Evolutionary conservation across 2,888 invertebrate genomes (phyloP), one percentile per base, ranked within the genome.

Genomic region (Macrophya alboannulata): DNA sequence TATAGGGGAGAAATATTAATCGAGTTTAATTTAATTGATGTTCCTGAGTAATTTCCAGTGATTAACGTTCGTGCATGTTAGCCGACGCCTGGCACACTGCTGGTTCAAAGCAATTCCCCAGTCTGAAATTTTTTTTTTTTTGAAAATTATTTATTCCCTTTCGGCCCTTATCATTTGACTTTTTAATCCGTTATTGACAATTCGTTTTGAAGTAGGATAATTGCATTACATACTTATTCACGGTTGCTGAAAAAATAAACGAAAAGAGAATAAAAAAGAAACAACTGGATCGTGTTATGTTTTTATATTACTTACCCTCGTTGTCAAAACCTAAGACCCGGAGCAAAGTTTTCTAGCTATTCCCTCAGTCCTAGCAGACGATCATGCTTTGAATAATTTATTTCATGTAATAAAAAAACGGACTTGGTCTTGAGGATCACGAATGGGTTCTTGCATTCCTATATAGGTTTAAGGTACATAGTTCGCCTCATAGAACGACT

Each of bases 351-450:
- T 31, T 15, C 25, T 55, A 77, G 77, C 51, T 51, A 51, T 55
- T 77, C 31, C 48, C 15, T 77, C 37, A 51, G 31, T 77, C 55
- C 37, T 37, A 31, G 31, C 77, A 51, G 17, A n/a, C 55, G 51
- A 77, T 77, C 51, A 74, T 21, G 74, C 21, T 74, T 74, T 77
- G 77, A 77, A 77, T 77, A 77, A 77, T 51, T 31, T 77, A 77
- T 48, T 21, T 55, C 10, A 74, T 77, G 37, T n/a, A 77, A 77
- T 77, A 77, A 77, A 77, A 77, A 77, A 51, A 77, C 31, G 55
- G n/a, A 77, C 51, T 77, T 12, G 21, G 21, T 45, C 76, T 43
- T 25, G 48, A 76, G 45, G 4, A 25, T 25, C 43, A 17, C 45
- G 76, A 48, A n/a, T 21, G 43, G 77, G 17, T 25, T 25, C 25